phyloP scores from a whole-genome alignment of 2,113 vertebrate species.

The Sapayoa aenigma region DNA sequence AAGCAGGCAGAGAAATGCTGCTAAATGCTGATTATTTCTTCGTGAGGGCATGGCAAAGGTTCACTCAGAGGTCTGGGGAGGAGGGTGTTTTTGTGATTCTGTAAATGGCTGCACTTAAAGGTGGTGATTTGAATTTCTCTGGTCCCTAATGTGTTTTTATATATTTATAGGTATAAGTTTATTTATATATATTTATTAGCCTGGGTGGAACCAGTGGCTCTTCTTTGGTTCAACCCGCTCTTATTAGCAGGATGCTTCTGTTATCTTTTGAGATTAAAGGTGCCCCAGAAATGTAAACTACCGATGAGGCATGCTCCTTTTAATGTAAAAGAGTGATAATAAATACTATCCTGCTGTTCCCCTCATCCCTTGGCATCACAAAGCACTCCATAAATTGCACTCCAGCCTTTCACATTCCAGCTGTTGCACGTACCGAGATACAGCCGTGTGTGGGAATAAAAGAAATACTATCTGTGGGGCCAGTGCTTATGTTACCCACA shows the following conservation, averaged over 20 bases:
- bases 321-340: neutral
- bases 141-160: neutral
- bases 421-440: neutral
- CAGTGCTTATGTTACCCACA: neutral
- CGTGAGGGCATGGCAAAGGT: neutral
- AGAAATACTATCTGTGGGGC: constrained; percentile 1
- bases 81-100: neutral
- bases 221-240: neutral
- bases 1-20: neutral
- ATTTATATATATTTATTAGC: neutral
- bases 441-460: neutral
- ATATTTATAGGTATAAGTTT: neutral
- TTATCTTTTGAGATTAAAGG: constrained; percentile 1
- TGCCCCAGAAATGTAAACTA: constrained; percentile 23
- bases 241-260: neutral
- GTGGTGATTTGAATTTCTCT: neutral
- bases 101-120: neutral
- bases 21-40: neutral
- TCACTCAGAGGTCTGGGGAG: neutral
- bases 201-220: neutral
- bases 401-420: constrained; percentile 11
- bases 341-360: neutral
- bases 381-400: constrained; percentile 48
- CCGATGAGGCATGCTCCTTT: neutral
- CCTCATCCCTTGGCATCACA: neutral